Percentiles rank a stretch among this genome's conserved stretches.
Evolutionary conservation across 2,888 invertebrate genomes (phyloP).

Genomic region (Mythimna vitellina): DNA sequence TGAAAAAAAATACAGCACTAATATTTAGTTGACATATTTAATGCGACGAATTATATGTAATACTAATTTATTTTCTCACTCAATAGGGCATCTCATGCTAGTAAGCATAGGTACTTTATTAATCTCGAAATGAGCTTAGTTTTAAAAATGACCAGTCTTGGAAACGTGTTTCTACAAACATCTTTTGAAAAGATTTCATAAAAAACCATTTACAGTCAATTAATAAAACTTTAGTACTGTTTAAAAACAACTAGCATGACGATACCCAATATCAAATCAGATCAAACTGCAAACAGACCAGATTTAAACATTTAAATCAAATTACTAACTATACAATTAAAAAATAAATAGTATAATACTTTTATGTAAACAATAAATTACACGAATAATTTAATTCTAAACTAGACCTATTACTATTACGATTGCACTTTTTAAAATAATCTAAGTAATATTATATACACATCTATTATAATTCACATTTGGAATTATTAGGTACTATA

Average conservation of each 20-base stretch:
- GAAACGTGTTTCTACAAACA: not conserved
- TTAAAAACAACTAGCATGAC: slow-evolving; percentile 43
- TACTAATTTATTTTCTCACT: slow-evolving; percentile 52
- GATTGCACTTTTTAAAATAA: slow-evolving; percentile 86
- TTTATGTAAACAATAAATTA: slow-evolving; percentile 61
- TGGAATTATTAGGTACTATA: slow-evolving; percentile 55
- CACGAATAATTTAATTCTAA: slow-evolving; percentile 69
- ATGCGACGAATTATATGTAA: slow-evolving; percentile 30
- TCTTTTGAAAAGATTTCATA: not conserved
- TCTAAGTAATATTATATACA: slow-evolving; percentile 74
- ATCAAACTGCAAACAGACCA: slow-evolving; percentile 23
- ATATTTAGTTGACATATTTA: slow-evolving; percentile 43
- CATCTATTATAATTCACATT: slow-evolving; percentile 65
- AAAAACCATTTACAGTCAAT: not conserved
- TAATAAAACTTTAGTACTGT: slow-evolving; percentile 3
- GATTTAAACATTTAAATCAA: slow-evolving; percentile 35
- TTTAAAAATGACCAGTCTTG: slow-evolving; percentile 24
- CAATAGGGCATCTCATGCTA: slow-evolving; percentile 56
- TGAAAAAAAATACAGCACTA: slow-evolving; percentile 33
- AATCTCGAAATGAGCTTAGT: slow-evolving; percentile 33
- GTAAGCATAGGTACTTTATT: slow-evolving; percentile 4
- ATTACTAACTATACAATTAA: slow-evolving; percentile 29
- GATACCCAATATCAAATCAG: slow-evolving; percentile 51
- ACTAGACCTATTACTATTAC: slow-evolving; percentile 77
- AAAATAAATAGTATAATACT: slow-evolving; percentile 51